A percentile compares a stretch with the other conserved stretches of the same genome.
phyloP scores from a whole-genome alignment of 2,113 vertebrate species.

The Psilopsiagon aymara region DNA sequence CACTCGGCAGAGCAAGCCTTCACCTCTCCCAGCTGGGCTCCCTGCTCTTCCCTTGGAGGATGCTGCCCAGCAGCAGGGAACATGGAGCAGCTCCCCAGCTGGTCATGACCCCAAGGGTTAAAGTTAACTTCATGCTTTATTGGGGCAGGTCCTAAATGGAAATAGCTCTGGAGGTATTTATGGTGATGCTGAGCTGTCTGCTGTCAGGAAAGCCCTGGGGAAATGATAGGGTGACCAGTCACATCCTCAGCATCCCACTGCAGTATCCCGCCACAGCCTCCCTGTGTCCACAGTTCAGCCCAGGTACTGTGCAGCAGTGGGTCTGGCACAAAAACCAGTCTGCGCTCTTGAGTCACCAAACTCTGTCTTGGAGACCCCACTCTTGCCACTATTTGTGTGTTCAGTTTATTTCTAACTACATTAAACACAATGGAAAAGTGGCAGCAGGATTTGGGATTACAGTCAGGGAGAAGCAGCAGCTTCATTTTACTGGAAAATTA shows the following conservation, averaged over 20 bases:
- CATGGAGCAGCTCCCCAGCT: background rate
- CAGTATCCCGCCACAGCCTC: background rate
- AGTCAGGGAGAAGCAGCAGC: background rate
- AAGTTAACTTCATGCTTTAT: background rate
- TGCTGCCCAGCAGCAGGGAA: background rate
- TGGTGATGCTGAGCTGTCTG: background rate
- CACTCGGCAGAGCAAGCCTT: accelerated
- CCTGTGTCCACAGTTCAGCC: background rate
- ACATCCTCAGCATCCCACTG: background rate
- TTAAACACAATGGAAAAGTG: background rate
- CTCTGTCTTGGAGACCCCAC: background rate
- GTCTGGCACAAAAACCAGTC: background rate
- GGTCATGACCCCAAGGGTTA: background rate
- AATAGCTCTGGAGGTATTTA: background rate
- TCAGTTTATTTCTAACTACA: background rate
- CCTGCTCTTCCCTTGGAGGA: accelerated
- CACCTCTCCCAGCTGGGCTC: background rate
- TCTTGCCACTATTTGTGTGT: background rate
- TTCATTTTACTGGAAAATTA: background rate
- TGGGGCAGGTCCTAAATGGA: background rate
- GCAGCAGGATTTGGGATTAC: background rate
- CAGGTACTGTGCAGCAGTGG: background rate
- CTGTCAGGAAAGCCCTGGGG: background rate
- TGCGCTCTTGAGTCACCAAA: background rate
- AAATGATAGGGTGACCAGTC: background rate